Evolutionary conservation across 2,888 invertebrate species (phyloP), one percentile per base, ranked within the genome.

Genomic region (Homarus gammarus): DNA sequence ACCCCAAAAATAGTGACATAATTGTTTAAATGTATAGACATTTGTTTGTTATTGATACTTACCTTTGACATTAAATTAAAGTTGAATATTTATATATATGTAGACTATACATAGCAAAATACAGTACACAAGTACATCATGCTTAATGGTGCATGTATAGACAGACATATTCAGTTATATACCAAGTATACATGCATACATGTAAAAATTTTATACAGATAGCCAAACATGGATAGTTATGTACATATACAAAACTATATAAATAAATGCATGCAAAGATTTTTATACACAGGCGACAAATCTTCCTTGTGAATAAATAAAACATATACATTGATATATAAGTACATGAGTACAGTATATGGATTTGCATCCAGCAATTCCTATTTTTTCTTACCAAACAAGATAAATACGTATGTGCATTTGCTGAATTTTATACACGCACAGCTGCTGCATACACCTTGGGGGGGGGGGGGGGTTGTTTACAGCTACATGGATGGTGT

Each of bases 181-280:
- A 44, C 27, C 10, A 68, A 10, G 22, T 8, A 75, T 22, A 75
- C 22, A 75, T 10, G 31, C 38, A 75, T 38, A 75, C 38, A 38
- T 72, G n/a, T 2, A 78, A 40, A 49, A n/a, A 38, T 84, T 73
- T 33, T 70, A 70, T 84, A 49, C 72, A 44, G 27, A 84, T 27
- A 70, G 31, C 36, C 44, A 73, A 51, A 70, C 70, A 84, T 73
- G 51, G 49, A 49, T 84, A 70, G 15, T 64, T 82, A 33, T 82
- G 44, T 68, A 61, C 61, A 81, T 81, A 12, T 18, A 81, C 27
- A 81, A 27, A 81, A 22, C 31, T 81, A 81, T 61, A 61, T 81
- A 61, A 51, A 81, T n/a, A 81, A 27, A 81, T 81, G 38, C 27
- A 81, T 81, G 27, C 51, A 81, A 27, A 64, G 2, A 40, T 78